Evolutionary conservation across 2,113 vertebrate species (phyloP).

Genomic region (Manacus vitellinus): DNA sequence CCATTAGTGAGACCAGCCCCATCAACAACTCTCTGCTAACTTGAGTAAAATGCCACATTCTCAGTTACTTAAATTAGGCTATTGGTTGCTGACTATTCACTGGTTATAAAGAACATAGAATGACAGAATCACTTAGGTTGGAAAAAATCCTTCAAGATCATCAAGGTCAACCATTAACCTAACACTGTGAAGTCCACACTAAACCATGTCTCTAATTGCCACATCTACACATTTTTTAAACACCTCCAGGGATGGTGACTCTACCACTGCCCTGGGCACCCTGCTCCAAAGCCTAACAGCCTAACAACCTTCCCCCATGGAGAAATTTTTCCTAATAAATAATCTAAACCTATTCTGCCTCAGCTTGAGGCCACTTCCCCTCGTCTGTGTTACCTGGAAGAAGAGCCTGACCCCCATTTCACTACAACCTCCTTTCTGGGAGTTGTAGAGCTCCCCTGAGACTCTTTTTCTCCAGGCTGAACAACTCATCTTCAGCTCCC

Average conservation of each 20-base stretch:
- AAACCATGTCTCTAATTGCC: not conserved
- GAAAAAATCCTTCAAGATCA: not conserved
- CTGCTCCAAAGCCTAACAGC: fast-evolving
- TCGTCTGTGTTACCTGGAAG: not conserved
- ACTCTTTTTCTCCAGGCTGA: not conserved
- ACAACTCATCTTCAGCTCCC: not conserved
- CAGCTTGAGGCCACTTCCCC: not conserved
- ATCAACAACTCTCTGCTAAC: not conserved
- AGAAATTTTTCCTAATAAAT: not conserved
- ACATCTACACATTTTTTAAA: not conserved
- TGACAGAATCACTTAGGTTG: not conserved
- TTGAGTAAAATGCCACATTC: not conserved
- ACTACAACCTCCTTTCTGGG: not conserved
- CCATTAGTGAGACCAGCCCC: not conserved
- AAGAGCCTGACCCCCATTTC: not conserved
- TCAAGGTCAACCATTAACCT: not conserved
- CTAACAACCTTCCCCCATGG: not conserved
- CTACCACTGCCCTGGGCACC: not conserved
- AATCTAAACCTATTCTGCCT: not conserved
- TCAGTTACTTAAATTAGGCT: not conserved
- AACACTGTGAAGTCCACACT: not conserved
- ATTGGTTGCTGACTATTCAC: not conserved
- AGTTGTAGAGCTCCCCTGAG: not conserved
- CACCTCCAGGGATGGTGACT: not conserved
- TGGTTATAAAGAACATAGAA: not conserved